A percentile compares a stretch with the other conserved stretches of the same genome.
Evolutionary conservation across 2,113 vertebrate species (phyloP).

Genomic region (Catharus minimus): DNA sequence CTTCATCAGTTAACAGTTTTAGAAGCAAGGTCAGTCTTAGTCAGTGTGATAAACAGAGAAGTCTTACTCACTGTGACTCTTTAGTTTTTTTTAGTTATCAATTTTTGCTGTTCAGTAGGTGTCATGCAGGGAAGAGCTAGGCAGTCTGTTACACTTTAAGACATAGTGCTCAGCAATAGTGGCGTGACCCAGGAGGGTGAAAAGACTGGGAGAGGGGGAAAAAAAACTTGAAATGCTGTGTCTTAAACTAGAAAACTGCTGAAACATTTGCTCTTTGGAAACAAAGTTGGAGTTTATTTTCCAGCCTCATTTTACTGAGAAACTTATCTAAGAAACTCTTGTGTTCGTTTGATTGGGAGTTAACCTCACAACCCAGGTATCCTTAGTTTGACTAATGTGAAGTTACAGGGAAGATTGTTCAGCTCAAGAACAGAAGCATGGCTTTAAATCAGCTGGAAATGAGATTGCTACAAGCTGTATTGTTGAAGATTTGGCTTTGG

Average conservation of each 20-base stretch:
- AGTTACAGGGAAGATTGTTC: neutral
- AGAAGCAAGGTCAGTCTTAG: neutral
- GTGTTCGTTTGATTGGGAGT: neutral
- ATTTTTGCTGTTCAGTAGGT: neutral
- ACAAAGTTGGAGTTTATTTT: neutral
- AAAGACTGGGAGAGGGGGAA: neutral
- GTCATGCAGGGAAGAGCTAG: no score
- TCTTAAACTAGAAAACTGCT: neutral
- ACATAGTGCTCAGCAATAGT: neutral
- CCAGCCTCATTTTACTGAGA: neutral
- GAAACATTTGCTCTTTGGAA: neutral
- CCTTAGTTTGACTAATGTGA: neutral
- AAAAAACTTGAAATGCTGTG: neutral
- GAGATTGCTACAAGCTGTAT: neutral
- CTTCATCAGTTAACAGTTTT: neutral
- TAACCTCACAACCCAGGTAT: neutral
- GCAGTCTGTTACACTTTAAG: neutral
- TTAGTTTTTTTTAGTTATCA: neutral
- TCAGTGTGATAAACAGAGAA: neutral
- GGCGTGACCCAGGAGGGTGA: neutral
- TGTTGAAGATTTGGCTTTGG: neutral
- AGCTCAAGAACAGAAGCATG: neutral
- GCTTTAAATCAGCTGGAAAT: neutral
- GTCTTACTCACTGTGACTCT: neutral
- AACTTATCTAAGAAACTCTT: neutral